phyloP scores from a whole-genome alignment of 2,113 vertebrate genomes.

The Lasiurus borealis region DNA sequence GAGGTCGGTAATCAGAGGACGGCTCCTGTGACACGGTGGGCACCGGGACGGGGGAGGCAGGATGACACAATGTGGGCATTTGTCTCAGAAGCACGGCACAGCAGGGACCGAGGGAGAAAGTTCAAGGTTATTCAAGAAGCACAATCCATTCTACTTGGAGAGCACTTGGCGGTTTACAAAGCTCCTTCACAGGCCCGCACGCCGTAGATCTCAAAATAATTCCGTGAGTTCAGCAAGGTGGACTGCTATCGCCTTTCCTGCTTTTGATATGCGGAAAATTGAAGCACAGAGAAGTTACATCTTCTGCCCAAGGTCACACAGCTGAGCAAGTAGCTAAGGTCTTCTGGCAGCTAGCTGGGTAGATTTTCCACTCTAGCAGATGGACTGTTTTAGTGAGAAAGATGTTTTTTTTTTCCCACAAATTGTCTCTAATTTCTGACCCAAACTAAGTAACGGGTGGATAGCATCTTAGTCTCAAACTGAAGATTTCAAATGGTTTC shows the following conservation, averaged over 20 bases:
- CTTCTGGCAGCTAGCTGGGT: background rate
- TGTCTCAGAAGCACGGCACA: constrained; percentile 56
- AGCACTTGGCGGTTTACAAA: background rate
- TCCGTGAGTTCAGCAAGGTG: background rate
- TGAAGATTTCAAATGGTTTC: background rate
- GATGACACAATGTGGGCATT: constrained; percentile 25
- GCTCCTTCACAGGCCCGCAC: background rate
- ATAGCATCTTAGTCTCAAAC: background rate
- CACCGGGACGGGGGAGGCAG: background rate
- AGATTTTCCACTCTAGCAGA: background rate
- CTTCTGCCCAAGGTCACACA: background rate
- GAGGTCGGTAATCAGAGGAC: constrained; percentile 64
- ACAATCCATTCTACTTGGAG: background rate
- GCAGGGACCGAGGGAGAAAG: background rate
- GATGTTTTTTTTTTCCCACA: background rate
- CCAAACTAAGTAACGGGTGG: background rate
- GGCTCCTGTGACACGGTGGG: background rate
- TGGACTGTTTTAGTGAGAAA: background rate
- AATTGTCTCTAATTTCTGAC: background rate
- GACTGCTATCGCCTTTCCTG: background rate
- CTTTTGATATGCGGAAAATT: background rate
- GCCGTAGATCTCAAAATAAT: background rate
- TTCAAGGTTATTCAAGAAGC: constrained; percentile 52
- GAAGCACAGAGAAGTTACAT: constrained; percentile 15
- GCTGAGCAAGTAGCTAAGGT: background rate